Conservation (phyloP, 92 coral and sea anemone species). For the Epizoanthus rinbou region DNA sequence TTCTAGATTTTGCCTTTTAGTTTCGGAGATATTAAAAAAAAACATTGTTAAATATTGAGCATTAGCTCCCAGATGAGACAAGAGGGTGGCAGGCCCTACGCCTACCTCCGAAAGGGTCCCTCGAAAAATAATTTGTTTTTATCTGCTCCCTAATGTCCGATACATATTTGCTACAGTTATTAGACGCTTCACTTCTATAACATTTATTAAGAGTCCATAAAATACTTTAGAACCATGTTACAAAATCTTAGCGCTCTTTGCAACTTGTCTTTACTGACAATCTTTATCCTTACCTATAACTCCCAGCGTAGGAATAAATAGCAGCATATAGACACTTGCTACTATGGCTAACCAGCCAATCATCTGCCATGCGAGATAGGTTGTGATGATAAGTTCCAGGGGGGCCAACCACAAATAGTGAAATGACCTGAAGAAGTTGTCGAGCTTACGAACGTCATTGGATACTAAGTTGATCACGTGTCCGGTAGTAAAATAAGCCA, state of each 20-base stretch:
- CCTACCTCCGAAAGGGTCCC: no score
- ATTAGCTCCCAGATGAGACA: no score
- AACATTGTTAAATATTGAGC: no score
- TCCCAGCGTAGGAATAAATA: constrained; percentile 15
- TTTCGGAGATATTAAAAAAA: no score
- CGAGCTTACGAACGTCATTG: constrained; percentile 29
- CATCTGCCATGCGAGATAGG: constrained; percentile 33
- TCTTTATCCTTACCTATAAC: constrained; percentile 29
- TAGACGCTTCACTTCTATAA: no score
- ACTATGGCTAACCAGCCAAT: constrained; percentile 34
- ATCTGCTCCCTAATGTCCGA: no score
- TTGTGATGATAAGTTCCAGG: constrained; percentile 26
- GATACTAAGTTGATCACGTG: constrained; percentile 39
- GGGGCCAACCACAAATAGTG: constrained; percentile 43
- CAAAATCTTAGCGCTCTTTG: background rate
- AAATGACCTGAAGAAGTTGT: constrained; percentile 38
- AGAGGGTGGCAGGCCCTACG: no score
- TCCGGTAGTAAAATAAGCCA: constrained; percentile 31
- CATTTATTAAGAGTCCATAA: background rate
- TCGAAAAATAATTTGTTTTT: no score
- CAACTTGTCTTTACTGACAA: background rate
- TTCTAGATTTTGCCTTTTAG: no score
- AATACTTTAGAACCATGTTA: background rate
- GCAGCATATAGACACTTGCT: constrained; percentile 29
- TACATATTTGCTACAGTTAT: no score